Percentiles rank a stretch among this genome's conserved stretches.
Conservation (phyloP, 2,888 invertebrate species). For the Spilarctia lutea region DNA sequence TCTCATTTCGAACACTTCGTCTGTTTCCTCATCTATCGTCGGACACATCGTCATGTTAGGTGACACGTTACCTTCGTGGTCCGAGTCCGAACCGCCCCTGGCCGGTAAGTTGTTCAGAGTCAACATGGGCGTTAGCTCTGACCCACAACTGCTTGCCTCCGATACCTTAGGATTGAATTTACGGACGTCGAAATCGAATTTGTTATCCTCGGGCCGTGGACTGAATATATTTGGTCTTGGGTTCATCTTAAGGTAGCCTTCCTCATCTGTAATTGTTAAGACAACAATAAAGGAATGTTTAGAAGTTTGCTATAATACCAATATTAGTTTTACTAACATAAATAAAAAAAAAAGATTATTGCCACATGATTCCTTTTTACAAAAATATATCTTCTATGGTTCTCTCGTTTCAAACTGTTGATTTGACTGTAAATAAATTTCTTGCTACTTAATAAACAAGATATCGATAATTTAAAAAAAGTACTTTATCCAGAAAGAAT, state of each 20-base stretch:
- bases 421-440: neutral
- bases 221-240: constrained; percentile 84
- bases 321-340: neutral
- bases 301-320: neutral
- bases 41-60: constrained; percentile 72
- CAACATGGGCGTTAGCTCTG: constrained; percentile 86
- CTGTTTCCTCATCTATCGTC: constrained; percentile 75
- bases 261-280: constrained; percentile 70
- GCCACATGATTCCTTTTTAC: neutral
- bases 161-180: constrained; percentile 65
- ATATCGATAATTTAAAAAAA: neutral
- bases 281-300: neutral
- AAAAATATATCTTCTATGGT: neutral
- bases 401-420: neutral
- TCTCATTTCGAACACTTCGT: constrained; percentile 76
- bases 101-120: constrained; percentile 74
- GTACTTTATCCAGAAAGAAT: neutral
- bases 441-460: neutral
- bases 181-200: constrained; percentile 84
- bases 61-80: constrained; percentile 70
- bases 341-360: neutral
- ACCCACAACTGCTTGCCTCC: constrained; percentile 66
- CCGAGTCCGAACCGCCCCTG: constrained; percentile 78
- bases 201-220: constrained; percentile 77
- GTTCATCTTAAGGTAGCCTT: constrained; percentile 89